Percentiles rank a stretch among this genome's conserved stretches.
phyloP scores from a whole-genome alignment of 2,888 invertebrate species.

The Drosophila mimica region DNA sequence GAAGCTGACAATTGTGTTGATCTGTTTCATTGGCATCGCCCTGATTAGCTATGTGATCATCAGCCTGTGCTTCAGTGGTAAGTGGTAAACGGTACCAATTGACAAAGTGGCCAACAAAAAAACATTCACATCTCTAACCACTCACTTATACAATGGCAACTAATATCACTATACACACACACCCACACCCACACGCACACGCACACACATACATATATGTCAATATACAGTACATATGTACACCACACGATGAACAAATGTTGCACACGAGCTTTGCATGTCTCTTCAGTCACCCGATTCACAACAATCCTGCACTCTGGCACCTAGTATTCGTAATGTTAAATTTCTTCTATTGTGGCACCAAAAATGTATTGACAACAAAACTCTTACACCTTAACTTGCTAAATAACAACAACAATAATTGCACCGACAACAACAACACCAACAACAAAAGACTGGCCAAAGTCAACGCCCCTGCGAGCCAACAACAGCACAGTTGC shows the following conservation, averaged over 20 bases:
- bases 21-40: conserved; percentile 83
- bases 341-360: conserved; percentile 64
- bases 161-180: conserved; percentile 18
- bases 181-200: conserved; percentile 25
- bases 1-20: conserved; percentile 82
- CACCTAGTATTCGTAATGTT: conserved; percentile 48
- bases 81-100: conserved; percentile 54
- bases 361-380: conserved; percentile 57
- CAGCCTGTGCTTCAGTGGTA: conserved; percentile 83
- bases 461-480: conserved; percentile 73
- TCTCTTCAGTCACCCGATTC: conserved; percentile 43
- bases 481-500: conserved; percentile 40
- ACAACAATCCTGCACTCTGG: conserved; percentile 52
- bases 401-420: conserved; percentile 54
- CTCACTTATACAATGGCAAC: conserved; percentile 41
- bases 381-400: conserved; percentile 71
- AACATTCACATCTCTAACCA: conserved; percentile 33
- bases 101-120: conserved; percentile 6
- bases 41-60: conserved; percentile 83
- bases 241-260: conserved; percentile 10
- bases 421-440: conserved; percentile 42
- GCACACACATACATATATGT: conserved; percentile 1
- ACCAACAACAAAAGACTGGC: conserved; percentile 73
- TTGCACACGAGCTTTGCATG: conserved; percentile 54
- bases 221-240: neutral